Base-by-base conservation (phyloP, 2,113 vertebrate species). In the Copsychus sechellarum region DNA sequence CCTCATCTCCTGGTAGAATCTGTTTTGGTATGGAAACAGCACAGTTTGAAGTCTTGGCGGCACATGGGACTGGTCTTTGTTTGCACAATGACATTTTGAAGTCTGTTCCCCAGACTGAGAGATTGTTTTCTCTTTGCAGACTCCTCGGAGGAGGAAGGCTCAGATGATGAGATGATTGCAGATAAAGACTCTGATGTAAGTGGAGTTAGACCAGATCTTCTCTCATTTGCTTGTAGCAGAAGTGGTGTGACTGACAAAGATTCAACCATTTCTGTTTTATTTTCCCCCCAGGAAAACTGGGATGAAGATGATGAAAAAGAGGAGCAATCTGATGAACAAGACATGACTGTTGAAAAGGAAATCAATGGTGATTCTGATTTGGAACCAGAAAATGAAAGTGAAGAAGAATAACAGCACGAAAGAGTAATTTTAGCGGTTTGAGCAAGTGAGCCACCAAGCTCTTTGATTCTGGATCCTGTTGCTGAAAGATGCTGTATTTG, bases 291-390 rank as follows among this genome's bases (percentile, higher is more conserved):
- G 97, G 98, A 99, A 97, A 98, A 99, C 92, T 99, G 99, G 99
- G 99, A 99, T 28, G 97, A 97, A 56, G 98, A 98, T 12, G 98
- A 98, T 28, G 94, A 99, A 86, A 95, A 22, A 90, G 98, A 81
- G 85, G 97, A 79, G 50, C 94, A 96, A 58, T 88, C 94, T 50
- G 98, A 98, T 22, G 98, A 98, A 34, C 96, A 97, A 94, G 97
- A 98, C 11, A 97, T 92, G 96, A 97, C 97, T 84, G 98, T 97
- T 89, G 98, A 99, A 91, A 98, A 98, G 91, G 99, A 99, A 97
- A 97, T 98, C 10, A 99, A 99, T 42, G 99, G 99, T 25, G 99
- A 99, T 92, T 99, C 99, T 53, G 99, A 99, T 93, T 98, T 99
- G 97, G 99, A 99, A 70, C 98, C 98, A 29, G 99, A 98, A 71